Conservation (phyloP, 2,888 invertebrate species). For the Zelleria hepariella region DNA sequence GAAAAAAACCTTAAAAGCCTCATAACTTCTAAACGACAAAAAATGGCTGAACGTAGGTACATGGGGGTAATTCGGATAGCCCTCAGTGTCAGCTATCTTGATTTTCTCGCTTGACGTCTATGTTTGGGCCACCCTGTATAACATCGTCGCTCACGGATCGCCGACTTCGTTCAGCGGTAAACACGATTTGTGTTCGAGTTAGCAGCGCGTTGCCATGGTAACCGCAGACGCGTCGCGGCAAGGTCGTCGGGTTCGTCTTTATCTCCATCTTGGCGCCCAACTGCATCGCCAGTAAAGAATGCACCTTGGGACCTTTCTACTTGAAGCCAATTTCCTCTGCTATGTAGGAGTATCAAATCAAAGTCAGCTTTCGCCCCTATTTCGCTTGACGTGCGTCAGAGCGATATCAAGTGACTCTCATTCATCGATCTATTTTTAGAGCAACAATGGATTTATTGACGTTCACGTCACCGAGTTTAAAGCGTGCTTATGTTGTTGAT, state of each 20-base stretch:
- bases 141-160: background rate
- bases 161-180: constrained; percentile 13
- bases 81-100: too few relatives aligned
- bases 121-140: too few relatives aligned
- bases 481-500: background rate
- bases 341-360: background rate
- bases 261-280: constrained; percentile 43
- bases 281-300: constrained; percentile 9
- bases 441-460: constrained; percentile 2
- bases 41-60: too few relatives aligned
- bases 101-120: too few relatives aligned
- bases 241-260: constrained; percentile 59
- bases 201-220: background rate
- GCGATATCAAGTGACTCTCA: background rate
- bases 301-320: background rate
- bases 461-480: background rate
- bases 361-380: constrained; percentile 2
- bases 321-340: background rate
- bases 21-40: too few relatives aligned
- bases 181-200: background rate
- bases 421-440: constrained; percentile 1
- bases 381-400: background rate
- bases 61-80: too few relatives aligned
- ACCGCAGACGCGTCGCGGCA: constrained; percentile 41
- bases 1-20: too few relatives aligned